phyloP scores from a whole-genome alignment of 1,140 invertebrate species.

The Atta texana region DNA sequence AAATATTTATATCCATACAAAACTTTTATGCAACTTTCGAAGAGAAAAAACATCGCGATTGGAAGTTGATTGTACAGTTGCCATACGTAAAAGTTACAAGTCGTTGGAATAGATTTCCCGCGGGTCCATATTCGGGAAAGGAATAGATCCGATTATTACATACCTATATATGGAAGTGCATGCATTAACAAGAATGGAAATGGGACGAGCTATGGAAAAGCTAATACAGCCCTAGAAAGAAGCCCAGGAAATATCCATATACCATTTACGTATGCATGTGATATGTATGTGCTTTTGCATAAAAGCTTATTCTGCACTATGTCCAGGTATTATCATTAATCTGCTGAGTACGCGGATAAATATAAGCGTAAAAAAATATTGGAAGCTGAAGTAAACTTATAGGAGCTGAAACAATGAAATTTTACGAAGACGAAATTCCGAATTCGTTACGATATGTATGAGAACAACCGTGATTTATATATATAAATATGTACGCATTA shows the following conservation, averaged over 20 bases:
- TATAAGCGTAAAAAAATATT: conserved; percentile 1
- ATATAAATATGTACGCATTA: background rate
- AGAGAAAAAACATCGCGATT: conserved; percentile 3
- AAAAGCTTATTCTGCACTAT: conserved; percentile 11
- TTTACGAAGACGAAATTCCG: conserved; percentile 23
- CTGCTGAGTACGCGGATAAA: background rate
- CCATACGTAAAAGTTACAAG: background rate
- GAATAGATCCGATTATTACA: conserved; percentile 14
- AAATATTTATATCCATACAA: background rate
- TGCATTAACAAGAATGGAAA: conserved; percentile 46
- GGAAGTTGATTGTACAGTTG: background rate
- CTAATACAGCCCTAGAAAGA: conserved; percentile 31
- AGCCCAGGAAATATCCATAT: background rate
- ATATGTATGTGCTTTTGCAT: conserved; percentile 4
- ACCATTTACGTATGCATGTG: conserved; percentile 44
- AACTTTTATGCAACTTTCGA: background rate
- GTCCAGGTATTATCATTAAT: background rate
- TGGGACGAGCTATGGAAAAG: background rate
- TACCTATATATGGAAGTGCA: background rate
- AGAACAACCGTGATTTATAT: conserved; percentile 1
- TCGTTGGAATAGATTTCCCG: conserved; percentile 38
- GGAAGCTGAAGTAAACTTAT: background rate
- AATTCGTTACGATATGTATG: conserved; percentile 23
- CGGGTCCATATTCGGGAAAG: conserved; percentile 2
- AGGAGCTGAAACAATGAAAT: background rate